Percentiles rank a stretch among this genome's conserved stretches.
These are phyloP conservation scores for Dipodomys merriami DNA, from an alignment of 2,113 vertebrate genomes.

Conservation along the genomic window DNA sequence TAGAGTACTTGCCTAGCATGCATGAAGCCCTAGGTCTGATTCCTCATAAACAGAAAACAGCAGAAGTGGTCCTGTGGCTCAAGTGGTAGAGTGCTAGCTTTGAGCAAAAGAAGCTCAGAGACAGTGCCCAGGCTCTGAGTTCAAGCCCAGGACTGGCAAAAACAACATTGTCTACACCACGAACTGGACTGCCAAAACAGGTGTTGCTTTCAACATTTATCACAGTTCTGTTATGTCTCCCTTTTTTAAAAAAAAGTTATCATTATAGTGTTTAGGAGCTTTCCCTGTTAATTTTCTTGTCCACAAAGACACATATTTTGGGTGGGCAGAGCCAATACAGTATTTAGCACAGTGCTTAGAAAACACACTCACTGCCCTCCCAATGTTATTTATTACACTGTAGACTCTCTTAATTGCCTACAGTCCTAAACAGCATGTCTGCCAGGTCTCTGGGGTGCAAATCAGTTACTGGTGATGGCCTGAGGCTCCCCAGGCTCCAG, in stretches of 20 bases:
- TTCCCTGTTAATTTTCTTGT: not conserved
- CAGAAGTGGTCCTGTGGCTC: no score
- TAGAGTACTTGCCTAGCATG: no score
- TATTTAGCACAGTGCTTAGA: constrained; percentile 5
- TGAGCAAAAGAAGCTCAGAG: no score
- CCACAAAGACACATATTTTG: not conserved
- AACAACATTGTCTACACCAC: not conserved
- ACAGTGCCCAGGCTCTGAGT: no score
- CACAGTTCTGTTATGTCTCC: not conserved
- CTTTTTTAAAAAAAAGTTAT: not conserved
- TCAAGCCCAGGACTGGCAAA: no score
- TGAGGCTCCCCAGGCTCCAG: not conserved
- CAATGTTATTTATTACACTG: constrained; percentile 41
- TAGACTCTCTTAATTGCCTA: constrained; percentile 56
- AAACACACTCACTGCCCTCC: not conserved
- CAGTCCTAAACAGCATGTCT: not conserved
- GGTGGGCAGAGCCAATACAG: not conserved
- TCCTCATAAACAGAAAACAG: no score
- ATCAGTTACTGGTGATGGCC: constrained; percentile 51
- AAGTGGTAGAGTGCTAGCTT: no score
- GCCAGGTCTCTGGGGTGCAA: not conserved
- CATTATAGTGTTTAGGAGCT: not conserved
- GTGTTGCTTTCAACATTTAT: not conserved
- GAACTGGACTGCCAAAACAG: not conserved
- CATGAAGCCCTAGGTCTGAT: no score